Base-by-base conservation (phyloP, 1,140 invertebrate species). In the Rhynchophorus ferrugineus region DNA sequence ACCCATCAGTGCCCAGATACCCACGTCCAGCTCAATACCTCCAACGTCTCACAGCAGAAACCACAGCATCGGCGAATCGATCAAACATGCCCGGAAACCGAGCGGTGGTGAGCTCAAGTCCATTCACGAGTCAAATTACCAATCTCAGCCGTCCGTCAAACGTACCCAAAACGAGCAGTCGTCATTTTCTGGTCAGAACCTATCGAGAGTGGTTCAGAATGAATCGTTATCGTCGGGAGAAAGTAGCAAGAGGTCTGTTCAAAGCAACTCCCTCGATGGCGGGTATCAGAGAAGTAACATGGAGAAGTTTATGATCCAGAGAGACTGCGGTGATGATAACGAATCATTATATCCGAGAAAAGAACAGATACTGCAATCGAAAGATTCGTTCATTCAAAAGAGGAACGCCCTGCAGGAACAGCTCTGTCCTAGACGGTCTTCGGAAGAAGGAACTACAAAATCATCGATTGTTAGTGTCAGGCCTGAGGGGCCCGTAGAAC, bases 261-360 rank as follows among this genome's bases (percentile, higher is more conserved):
- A 41, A 41, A 18, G 20, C 3, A 17, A 11, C 2, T 17, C 38
- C 11, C 17, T 9, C 20, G 14, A 29, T 6, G n/a, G n/a, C n/a
- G n/a, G n/a, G n/a, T n/a, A n/a, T n/a, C n/a, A n/a, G n/a, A n/a
- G n/a, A n/a, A 29, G 24, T 11, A 6, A 5, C 11, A 42, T 9
- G 16, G 13, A 17, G 3, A 16, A 42, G 5, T 9, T 8, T 6
- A n/a, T 9, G 19, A 14, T 17, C 1, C 22, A 8, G 34, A 8
- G 37, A 19, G 16, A 34, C 3, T n/a, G 42, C 41, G 41, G 36
- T 5, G 41, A 8, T 17, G 43, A 47, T 1, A 54, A 33, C 9
- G 51, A 54, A 43, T 37, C 51, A 3, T 42, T 54, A 14, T 54
- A 54, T 43, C 44, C 44, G 11, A 35, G 34, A 18, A 51, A 29